Percentiles rank a stretch among this genome's conserved stretches.
Conservation (phyloP, 2,113 vertebrate genomes). For the Leptosomus discolor region DNA sequence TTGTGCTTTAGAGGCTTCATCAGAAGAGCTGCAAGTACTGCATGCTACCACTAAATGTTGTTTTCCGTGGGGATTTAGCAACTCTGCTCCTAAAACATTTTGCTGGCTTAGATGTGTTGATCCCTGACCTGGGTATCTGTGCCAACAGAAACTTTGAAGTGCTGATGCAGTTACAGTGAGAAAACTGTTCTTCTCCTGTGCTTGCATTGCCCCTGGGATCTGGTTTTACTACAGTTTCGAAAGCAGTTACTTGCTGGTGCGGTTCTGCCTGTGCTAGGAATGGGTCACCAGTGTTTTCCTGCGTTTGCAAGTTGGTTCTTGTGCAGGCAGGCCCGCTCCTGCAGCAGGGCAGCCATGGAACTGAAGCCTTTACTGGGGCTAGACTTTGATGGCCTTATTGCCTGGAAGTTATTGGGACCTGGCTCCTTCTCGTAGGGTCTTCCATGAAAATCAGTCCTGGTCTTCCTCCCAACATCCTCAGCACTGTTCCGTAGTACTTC, state of each 20-base stretch:
- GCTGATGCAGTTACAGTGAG: not conserved
- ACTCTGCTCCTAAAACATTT: not conserved
- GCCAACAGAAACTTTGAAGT: conserved; percentile 40
- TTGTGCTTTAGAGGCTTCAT: not conserved
- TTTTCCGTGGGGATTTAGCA: not conserved
- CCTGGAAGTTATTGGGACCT: not conserved
- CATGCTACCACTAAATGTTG: not conserved
- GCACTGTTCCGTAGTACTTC: not conserved
- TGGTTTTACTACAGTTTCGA: not conserved
- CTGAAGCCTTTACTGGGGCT: not conserved
- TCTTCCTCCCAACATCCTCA: not conserved
- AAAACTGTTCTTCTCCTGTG: not conserved
- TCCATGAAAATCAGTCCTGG: not conserved
- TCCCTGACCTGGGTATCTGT: not conserved
- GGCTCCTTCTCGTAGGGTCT: accelerated
- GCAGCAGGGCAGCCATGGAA: not conserved
- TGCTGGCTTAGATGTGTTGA: not conserved
- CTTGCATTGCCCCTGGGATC: not conserved
- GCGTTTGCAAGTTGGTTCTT: not conserved
- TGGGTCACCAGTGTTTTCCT: not conserved
- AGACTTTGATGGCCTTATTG: not conserved
- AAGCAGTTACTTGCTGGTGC: not conserved
- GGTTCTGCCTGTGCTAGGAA: not conserved
- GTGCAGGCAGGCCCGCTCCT: not conserved
- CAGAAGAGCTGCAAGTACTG: not conserved